phyloP scores from a whole-genome alignment of 2,888 invertebrate genomes.

The Electrophaes corylata region DNA sequence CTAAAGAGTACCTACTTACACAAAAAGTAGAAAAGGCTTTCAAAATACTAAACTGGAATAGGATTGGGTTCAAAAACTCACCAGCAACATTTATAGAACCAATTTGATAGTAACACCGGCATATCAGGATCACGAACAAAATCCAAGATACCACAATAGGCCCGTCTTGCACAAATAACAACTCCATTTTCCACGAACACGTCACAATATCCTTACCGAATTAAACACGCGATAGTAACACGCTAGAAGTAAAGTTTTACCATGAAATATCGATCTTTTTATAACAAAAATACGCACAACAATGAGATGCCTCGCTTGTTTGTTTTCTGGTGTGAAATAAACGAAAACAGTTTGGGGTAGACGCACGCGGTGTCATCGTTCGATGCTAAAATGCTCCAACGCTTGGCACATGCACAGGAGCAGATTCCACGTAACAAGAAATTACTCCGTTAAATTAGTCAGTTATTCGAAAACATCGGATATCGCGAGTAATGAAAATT shows the following conservation, averaged over 20 bases:
- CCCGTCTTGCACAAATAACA: constrained; percentile 68
- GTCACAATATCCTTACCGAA: constrained; percentile 34
- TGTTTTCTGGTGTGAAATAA: constrained; percentile 44
- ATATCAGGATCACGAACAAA: constrained; percentile 73
- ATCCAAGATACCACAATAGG: constrained; percentile 77
- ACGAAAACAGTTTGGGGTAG: constrained; percentile 65
- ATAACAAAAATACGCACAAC: constrained; percentile 18
- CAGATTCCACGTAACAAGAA: constrained; percentile 66
- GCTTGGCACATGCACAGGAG: constrained; percentile 75
- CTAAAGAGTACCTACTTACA: too few relatives aligned
- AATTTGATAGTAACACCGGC: constrained; percentile 73
- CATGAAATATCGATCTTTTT: constrained; percentile 20
- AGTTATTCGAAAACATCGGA: constrained; percentile 45
- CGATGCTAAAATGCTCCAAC: constrained; percentile 66
- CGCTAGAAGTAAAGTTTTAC: constrained; percentile 26
- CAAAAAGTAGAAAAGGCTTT: too few relatives aligned
- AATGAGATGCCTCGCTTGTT: constrained; percentile 20
- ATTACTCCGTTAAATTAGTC: constrained; percentile 59
- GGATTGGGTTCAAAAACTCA: constrained; percentile 48
- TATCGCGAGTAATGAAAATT: constrained; percentile 24
- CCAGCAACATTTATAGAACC: constrained; percentile 52
- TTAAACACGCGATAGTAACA: constrained; percentile 26
- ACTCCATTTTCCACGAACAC: constrained; percentile 54
- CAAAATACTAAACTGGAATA: too few relatives aligned
- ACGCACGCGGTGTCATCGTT: constrained; percentile 73